These are phyloP conservation scores for Peromyscus nudipes DNA, from an alignment of 2,797 vertebrate species.

Conservation along the genomic window DNA sequence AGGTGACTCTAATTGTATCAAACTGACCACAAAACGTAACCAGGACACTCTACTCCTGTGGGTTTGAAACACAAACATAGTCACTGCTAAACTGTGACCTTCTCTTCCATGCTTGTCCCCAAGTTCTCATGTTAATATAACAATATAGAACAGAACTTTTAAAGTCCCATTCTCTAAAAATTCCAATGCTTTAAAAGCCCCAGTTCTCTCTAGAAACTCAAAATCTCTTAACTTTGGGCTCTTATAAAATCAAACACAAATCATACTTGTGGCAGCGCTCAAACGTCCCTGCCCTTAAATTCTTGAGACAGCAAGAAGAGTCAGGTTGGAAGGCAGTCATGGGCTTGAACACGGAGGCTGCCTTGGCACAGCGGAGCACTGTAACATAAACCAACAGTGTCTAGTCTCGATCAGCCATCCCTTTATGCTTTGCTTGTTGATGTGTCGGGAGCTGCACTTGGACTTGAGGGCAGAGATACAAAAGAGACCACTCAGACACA, in stretches of 20 bases:
- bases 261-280: not conserved
- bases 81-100: not conserved
- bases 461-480: not conserved
- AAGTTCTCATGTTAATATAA: not conserved
- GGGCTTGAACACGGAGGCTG: fast-evolving
- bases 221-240: not conserved
- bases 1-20: not conserved
- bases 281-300: not conserved
- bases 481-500: not conserved
- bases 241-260: not conserved
- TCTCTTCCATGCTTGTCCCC: not conserved
- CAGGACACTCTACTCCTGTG: not conserved
- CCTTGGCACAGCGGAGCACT: fast-evolving
- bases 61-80: not conserved
- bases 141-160: not conserved
- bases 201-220: not conserved
- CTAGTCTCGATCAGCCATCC: not conserved
- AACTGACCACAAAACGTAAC: not conserved
- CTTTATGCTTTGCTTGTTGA: not conserved
- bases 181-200: not conserved
- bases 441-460: not conserved
- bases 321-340: not conserved
- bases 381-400: fast-evolving
- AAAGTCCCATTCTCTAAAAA: not conserved
- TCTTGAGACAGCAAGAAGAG: fast-evolving